Percentiles rank a stretch among this genome's conserved stretches.
Conservation (phyloP, 1,140 invertebrate genomes). For the Sesamia nonagrioides region DNA sequence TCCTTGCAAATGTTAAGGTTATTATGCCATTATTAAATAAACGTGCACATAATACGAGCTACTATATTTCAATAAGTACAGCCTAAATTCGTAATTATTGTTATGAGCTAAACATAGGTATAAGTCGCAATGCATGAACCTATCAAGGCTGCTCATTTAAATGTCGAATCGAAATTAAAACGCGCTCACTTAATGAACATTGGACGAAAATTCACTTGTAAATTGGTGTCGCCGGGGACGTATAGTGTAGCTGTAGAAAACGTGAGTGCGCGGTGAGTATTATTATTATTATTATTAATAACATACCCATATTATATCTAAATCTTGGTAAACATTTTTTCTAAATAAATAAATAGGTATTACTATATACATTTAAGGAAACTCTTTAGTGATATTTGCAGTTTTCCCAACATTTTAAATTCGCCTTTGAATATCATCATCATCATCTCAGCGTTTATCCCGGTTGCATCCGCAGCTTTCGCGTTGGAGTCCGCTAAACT, state of each 20-base stretch:
- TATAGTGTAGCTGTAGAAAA: slow-evolving; percentile 29
- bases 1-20: slow-evolving; percentile 47
- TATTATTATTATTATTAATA: too few relatives aligned
- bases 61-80: slow-evolving; percentile 29
- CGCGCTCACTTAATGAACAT: neutral
- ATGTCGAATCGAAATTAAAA: neutral
- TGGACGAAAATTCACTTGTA: slow-evolving; percentile 21
- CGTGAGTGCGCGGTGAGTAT: slow-evolving; percentile 21
- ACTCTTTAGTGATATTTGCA: too few relatives aligned
- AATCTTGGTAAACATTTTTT: too few relatives aligned
- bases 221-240: slow-evolving; percentile 16
- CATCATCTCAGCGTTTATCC: too few relatives aligned
- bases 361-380: too few relatives aligned
- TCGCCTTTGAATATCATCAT: too few relatives aligned
- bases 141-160: slow-evolving; percentile 39
- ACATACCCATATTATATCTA: too few relatives aligned
- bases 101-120: slow-evolving; percentile 36
- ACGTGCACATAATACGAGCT: slow-evolving; percentile 39
- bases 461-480: too few relatives aligned
- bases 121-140: slow-evolving; percentile 19
- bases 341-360: too few relatives aligned
- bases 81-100: slow-evolving; percentile 27
- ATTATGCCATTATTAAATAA: slow-evolving; percentile 53
- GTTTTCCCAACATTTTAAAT: too few relatives aligned
- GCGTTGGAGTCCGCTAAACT: too few relatives aligned